Evolutionary conservation across 1,140 invertebrate species (phyloP).

Genomic region (Drosophila teissieri): DNA sequence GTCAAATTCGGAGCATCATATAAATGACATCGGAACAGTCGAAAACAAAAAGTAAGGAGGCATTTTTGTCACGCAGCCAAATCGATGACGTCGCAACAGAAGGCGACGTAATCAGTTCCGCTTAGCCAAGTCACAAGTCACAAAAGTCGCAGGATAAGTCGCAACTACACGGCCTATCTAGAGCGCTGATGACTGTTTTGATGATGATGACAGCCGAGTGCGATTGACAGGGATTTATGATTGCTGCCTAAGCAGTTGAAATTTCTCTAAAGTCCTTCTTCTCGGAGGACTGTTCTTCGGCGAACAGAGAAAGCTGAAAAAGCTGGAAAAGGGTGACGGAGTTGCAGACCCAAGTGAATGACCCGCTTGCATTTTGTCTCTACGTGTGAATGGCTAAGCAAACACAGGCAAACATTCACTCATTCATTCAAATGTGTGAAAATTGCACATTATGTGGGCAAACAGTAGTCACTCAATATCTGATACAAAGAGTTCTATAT

Average conservation of each 20-base stretch:
- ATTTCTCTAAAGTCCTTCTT: conserved; percentile 66
- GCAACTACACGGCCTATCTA: conserved; percentile 63
- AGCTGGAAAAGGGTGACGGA: neutral
- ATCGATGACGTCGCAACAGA: conserved; percentile 65
- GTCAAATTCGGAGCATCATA: conserved; percentile 70
- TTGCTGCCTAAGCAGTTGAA: conserved; percentile 69
- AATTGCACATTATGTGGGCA: conserved; percentile 61
- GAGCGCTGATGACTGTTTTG: conserved; percentile 25
- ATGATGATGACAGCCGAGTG: conserved; percentile 79
- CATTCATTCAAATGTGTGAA: conserved; percentile 66
- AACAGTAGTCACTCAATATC: neutral
- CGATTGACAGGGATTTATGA: conserved; percentile 84
- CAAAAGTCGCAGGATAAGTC: conserved; percentile 51
- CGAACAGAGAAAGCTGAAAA: neutral
- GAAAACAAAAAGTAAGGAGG: conserved; percentile 23
- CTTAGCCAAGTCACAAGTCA: conserved; percentile 69
- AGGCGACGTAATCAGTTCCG: conserved; percentile 78
- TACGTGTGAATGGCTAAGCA: conserved; percentile 30
- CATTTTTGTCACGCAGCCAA: conserved; percentile 77
- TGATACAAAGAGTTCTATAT: neutral
- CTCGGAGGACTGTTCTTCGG: neutral
- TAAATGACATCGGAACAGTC: conserved; percentile 68
- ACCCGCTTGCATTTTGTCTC: conserved; percentile 53
- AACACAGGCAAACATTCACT: conserved; percentile 52
- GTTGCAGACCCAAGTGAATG: conserved; percentile 51